phyloP scores from a whole-genome alignment of 2,888 invertebrate species.

The Antheraea assamensis region DNA sequence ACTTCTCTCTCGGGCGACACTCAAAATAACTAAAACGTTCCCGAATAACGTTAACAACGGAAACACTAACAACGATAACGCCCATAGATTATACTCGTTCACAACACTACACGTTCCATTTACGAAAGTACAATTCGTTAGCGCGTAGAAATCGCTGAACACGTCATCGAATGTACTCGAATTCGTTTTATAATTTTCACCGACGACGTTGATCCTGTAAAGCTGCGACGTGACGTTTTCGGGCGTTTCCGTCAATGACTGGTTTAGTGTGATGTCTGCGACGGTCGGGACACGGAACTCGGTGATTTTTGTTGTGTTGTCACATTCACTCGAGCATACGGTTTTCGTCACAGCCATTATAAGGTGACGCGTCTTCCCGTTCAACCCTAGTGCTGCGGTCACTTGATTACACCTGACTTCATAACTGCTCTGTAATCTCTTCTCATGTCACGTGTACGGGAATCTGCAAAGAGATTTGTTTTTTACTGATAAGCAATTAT shows the following conservation, averaged over 20 bases:
- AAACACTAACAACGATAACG: constrained; percentile 92
- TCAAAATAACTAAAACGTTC: constrained; percentile 97
- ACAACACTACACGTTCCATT: constrained; percentile 69
- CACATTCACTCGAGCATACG: constrained; percentile 41
- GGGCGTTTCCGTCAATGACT: constrained; percentile 28
- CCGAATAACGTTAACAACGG: constrained; percentile 97
- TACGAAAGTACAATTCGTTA: constrained; percentile 57
- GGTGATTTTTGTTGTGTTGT: constrained; percentile 44
- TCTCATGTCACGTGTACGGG: constrained; percentile 14
- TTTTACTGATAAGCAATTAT: not conserved
- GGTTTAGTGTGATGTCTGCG: constrained; percentile 35
- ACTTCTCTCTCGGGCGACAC: constrained; percentile 94
- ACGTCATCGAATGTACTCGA: constrained; percentile 42
- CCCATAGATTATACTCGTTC: constrained; percentile 89
- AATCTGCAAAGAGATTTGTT: constrained; percentile 11
- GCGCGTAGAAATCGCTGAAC: constrained; percentile 35
- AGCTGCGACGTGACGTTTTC: constrained; percentile 24
- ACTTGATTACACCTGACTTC: not conserved
- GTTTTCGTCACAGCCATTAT: constrained; percentile 25
- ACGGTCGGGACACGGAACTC: constrained; percentile 43
- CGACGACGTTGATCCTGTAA: constrained; percentile 35
- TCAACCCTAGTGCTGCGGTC: not conserved
- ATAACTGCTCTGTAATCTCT: not conserved
- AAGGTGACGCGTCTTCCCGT: not conserved
- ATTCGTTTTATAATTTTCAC: constrained; percentile 47